Percentiles rank a stretch among this genome's conserved stretches.
phyloP scores from a whole-genome alignment of 2,888 invertebrate genomes.

The Polietes domitor region DNA sequence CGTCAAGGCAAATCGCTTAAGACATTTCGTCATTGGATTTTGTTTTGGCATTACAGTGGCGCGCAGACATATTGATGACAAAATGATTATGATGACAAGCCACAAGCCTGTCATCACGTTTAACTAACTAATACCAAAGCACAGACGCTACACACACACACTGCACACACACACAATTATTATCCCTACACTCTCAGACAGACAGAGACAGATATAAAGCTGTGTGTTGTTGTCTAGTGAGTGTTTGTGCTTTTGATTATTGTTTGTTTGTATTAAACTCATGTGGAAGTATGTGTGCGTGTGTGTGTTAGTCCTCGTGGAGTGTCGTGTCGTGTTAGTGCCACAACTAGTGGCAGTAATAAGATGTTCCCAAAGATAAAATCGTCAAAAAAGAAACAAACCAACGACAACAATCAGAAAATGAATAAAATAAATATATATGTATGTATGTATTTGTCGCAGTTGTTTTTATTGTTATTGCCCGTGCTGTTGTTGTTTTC shows the following conservation, averaged over 20 bases:
- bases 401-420: background rate
- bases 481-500: background rate
- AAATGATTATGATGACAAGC: conserved; percentile 77
- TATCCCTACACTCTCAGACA: background rate
- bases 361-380: conserved; percentile 10
- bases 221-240: background rate
- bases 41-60: conserved; percentile 70
- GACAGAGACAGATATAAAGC: conserved; percentile 12
- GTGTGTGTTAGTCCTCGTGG: background rate
- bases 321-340: background rate
- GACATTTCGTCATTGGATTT: conserved; percentile 58
- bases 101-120: conserved; percentile 64
- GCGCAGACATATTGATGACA: conserved; percentile 78
- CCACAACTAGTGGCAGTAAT: conserved; percentile 20
- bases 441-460: background rate
- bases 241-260: background rate
- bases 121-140: conserved; percentile 15
- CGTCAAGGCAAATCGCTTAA: conserved; percentile 48
- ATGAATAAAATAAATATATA: conserved; percentile 5
- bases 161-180: background rate
- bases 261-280: background rate
- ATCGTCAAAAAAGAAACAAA: background rate
- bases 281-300: no score
- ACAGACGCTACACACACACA: conserved; percentile 20
- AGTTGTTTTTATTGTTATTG: conserved; percentile 12